A percentile compares a stretch with the other conserved stretches of the same genome.
These are phyloP conservation scores for Rhinatrema bivittatum DNA, from an alignment of 2,797 vertebrate species.

Conservation along the genomic window DNA sequence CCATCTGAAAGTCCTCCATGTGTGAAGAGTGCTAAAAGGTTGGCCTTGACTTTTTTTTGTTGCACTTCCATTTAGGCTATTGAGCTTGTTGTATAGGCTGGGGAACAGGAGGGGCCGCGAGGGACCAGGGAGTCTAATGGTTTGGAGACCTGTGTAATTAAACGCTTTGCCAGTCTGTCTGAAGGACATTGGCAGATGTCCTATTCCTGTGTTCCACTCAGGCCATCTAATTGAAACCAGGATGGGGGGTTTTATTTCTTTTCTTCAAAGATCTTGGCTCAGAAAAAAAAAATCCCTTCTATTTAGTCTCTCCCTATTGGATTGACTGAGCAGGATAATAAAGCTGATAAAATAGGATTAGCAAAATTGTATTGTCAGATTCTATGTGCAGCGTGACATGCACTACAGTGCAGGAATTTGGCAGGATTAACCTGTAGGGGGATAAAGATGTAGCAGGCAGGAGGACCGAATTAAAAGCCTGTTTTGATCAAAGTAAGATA, in stretches of 20 bases:
- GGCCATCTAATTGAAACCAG: conserved; percentile 66
- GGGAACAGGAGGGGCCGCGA: conserved; percentile 25
- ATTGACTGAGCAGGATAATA: conserved; percentile 70
- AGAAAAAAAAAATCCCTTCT: conserved; percentile 53
- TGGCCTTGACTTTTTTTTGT: conserved; percentile 25
- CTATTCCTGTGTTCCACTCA: conserved; percentile 52
- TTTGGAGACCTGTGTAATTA: conserved; percentile 45
- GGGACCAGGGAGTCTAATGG: conserved; percentile 11
- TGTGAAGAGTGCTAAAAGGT: conserved; percentile 21
- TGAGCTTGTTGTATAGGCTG: conserved; percentile 29
- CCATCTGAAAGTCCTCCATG: conserved; percentile 31
- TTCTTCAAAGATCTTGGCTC: conserved; percentile 49
- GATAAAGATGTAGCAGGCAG: conserved; percentile 64
- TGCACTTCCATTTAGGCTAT: conserved; percentile 28
- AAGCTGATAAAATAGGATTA: conserved; percentile 76
- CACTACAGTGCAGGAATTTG: conserved; percentile 61
- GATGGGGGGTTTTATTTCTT: too few species aligned
- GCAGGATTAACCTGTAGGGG: conserved; percentile 59
- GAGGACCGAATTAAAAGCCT: conserved; percentile 60
- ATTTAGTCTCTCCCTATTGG: conserved; percentile 55
- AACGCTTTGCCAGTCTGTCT: conserved; percentile 62
- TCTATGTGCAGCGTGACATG: conserved; percentile 63
- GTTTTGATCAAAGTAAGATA: conserved; percentile 41
- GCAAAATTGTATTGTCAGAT: conserved; percentile 61
- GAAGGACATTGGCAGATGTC: conserved; percentile 69